Evolutionary conservation across 2,888 invertebrate genomes (phyloP), one percentile per base, ranked within the genome.

Genomic region (Erannis defoliaria): DNA sequence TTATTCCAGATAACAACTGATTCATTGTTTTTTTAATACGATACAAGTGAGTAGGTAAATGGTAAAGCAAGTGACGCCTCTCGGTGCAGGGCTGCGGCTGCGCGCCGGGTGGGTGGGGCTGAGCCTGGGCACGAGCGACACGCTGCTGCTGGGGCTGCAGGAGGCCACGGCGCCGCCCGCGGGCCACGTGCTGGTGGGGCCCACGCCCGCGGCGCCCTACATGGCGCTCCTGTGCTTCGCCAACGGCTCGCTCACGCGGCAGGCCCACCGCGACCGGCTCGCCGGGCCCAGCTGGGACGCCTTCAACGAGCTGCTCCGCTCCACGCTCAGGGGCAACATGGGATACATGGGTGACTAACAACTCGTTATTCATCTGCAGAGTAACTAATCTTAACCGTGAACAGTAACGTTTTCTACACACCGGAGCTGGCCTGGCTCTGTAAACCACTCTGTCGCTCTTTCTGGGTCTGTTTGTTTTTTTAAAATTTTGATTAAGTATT

Each of bases 121-220:
- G 43, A 97, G 98, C 74, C 90, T 98, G 56, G 98, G 99, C 6
- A 99, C 99, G 0, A 99, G 98, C 84, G 99, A 99, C 87, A 98
- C 98, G 0, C 85, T 98, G 1, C 96, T 99, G 77, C 91, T 97
- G 60, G 97, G 96, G 87, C 89, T 98, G 5, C 88, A 94, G 21
- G 89, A 95, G 29, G 95, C 97, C 0, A 94, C 94, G 48, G 94
- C 94, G 5, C 94, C 96, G 0, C 87, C 95, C 0, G 96, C 97
- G 55, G 98, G 98, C 0, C 98, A 98, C 84, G 93, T 99, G 35
- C 94, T 99, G 29, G 96, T 96, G 77, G 99, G 98, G 81, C 98
- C 99, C 0, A 94, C 98, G 0, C 94, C 96, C 55, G 89, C 93
- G 5, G 90, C 95, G 6, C 95, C 95, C 23, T 99, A 96, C 86